phyloP scores from a whole-genome alignment of 2,797 vertebrate genomes.

The Sitta carolinensis region DNA sequence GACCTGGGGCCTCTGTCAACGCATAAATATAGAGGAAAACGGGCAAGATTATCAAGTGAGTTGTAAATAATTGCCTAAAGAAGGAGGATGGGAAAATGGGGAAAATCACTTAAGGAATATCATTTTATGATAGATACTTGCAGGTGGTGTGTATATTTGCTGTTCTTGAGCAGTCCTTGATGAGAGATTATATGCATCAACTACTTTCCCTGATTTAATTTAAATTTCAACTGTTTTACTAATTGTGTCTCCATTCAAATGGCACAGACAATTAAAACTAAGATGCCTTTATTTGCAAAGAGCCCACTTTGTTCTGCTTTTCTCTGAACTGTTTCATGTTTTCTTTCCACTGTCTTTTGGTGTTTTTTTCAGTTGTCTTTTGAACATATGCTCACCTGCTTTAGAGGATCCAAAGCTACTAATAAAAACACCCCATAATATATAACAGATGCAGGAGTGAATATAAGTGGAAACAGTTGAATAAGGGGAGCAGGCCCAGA shows the following conservation, averaged over 20 bases:
- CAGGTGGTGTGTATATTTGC: neutral
- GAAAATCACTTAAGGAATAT: neutral
- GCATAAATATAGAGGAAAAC: neutral
- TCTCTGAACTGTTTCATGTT: neutral
- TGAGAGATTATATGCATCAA: neutral
- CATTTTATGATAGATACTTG: neutral
- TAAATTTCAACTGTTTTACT: neutral
- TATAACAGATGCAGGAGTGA: conserved; percentile 65
- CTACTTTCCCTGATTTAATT: neutral
- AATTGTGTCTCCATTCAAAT: neutral
- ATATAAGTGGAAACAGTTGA: conserved; percentile 71
- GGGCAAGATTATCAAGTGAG: neutral
- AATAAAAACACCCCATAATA: conserved; percentile 58
- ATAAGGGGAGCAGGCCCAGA: conserved; percentile 43
- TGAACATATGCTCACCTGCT: conserved; percentile 21
- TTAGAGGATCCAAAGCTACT: conserved; percentile 28
- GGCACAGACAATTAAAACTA: neutral
- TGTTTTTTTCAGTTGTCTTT: neutral
- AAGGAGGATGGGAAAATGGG: neutral
- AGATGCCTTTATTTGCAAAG: neutral
- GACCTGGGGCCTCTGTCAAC: neutral
- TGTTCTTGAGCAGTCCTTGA: neutral
- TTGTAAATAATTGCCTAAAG: neutral
- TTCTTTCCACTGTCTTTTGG: neutral
- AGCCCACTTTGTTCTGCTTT: neutral